phyloP scores from a whole-genome alignment of 1,140 invertebrate species.

The Philaenus spumarius region DNA sequence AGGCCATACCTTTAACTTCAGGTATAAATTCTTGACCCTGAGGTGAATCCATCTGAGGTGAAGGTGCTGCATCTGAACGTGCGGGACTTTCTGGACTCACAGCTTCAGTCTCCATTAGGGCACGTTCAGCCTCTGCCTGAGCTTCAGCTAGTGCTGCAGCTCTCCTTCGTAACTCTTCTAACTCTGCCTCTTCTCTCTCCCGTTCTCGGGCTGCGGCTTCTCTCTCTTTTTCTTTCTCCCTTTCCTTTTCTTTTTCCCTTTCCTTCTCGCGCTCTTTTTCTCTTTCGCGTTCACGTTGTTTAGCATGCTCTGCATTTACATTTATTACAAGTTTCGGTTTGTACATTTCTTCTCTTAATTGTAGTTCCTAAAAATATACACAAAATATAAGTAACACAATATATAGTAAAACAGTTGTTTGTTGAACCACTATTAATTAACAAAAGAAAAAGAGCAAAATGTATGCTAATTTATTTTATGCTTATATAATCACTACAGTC shows the following conservation, averaged over 20 bases:
- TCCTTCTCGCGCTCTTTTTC: conserved; percentile 44
- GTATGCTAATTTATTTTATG: no score
- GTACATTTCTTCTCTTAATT: conserved; percentile 75
- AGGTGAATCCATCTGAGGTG: not conserved
- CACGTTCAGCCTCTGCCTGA: conserved; percentile 18
- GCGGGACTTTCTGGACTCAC: not conserved
- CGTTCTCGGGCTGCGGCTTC: conserved; percentile 33
- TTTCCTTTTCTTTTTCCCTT: conserved; percentile 41
- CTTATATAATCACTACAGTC: no score
- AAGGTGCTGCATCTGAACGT: not conserved
- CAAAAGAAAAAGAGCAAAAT: no score
- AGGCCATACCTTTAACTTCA: conserved; percentile 10
- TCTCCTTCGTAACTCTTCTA: conserved; percentile 41
- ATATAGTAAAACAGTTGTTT: no score
- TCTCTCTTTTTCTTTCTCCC: conserved; percentile 41
- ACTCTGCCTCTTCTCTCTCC: conserved; percentile 23
- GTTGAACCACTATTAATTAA: no score
- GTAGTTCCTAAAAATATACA: conserved; percentile 47
- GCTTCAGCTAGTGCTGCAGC: conserved; percentile 25
- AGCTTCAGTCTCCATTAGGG: conserved; percentile 6
- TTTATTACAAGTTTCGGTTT: conserved; percentile 70
- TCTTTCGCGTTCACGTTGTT: conserved; percentile 47
- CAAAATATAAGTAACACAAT: no score
- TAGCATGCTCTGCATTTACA: conserved; percentile 49
- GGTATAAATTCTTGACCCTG: conserved; percentile 3